Percentiles rank a stretch among this genome's conserved stretches.
Conservation (phyloP, 2,113 vertebrate genomes). For the Elanus axillaris region DNA sequence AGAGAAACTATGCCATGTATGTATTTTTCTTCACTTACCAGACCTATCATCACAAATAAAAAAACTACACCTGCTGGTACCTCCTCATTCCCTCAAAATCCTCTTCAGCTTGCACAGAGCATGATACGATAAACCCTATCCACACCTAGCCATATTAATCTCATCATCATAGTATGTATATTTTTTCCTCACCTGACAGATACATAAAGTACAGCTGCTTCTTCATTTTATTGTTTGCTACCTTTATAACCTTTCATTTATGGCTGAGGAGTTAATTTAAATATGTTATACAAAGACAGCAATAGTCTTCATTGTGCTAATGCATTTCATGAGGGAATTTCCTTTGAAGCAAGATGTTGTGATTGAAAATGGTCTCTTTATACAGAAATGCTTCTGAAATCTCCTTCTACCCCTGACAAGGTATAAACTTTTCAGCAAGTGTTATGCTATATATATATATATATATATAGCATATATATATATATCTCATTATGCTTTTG, state of each 20-base stretch:
- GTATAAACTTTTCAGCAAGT: neutral
- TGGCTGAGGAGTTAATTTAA: neutral
- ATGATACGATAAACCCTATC: neutral
- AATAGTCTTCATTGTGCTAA: neutral
- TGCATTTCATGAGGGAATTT: neutral
- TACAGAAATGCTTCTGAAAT: neutral
- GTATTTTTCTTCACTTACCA: neutral
- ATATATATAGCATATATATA: neutral
- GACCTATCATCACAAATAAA: neutral
- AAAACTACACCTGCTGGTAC: neutral
- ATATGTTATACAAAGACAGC: neutral
- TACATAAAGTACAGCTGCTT: neutral
- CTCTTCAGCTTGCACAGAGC: neutral
- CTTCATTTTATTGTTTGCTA: neutral
- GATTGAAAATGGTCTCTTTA: neutral
- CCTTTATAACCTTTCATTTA: neutral
- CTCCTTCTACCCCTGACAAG: accelerated
- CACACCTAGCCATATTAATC: neutral
- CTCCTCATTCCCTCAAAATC: neutral
- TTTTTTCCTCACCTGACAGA: neutral
- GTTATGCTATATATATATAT: neutral
- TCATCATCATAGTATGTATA: neutral
- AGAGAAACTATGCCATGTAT: neutral
- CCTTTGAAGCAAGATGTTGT: neutral
- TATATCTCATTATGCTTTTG: neutral